These are phyloP conservation scores for Brachypalpus laphriformis DNA, from an alignment of 2,888 invertebrate species.

Conservation along the genomic window DNA sequence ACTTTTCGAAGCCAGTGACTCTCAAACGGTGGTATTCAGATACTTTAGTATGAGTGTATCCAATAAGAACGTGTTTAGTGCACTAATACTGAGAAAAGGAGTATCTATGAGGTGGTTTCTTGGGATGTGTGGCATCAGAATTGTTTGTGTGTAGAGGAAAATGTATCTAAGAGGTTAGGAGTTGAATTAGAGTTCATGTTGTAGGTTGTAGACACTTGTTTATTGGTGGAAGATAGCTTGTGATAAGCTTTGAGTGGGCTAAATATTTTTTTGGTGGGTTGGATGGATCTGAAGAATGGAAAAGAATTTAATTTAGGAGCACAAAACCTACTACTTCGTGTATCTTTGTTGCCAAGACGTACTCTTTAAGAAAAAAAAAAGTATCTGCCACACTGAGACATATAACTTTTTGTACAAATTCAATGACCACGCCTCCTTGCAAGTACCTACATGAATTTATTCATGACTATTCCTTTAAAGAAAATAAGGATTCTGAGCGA, in stretches of 20 bases:
- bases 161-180: constrained; percentile 49
- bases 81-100: not conserved
- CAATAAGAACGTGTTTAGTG: constrained; percentile 51
- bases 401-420: not conserved
- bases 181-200: constrained; percentile 51
- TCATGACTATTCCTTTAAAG: not conserved
- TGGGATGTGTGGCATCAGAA: not conserved
- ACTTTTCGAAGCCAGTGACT: constrained; percentile 51
- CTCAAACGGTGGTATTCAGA: constrained; percentile 24
- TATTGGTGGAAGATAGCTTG: constrained; percentile 46
- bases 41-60: constrained; percentile 33
- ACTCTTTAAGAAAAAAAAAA: not conserved
- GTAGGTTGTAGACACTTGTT: constrained; percentile 20
- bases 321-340: too few relatives aligned
- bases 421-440: constrained; percentile 21
- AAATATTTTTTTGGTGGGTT: not conserved
- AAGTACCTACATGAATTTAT: not conserved
- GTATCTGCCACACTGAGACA: not conserved
- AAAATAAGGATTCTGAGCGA: constrained; percentile 29
- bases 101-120: not conserved
- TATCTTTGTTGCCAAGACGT: too few relatives aligned
- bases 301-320: too few relatives aligned
- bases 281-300: too few relatives aligned
- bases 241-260: constrained; percentile 22
- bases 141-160: not conserved